Evolutionary conservation across 2,797 vertebrate species (phyloP).

Genomic region (Furcifer pardalis): DNA sequence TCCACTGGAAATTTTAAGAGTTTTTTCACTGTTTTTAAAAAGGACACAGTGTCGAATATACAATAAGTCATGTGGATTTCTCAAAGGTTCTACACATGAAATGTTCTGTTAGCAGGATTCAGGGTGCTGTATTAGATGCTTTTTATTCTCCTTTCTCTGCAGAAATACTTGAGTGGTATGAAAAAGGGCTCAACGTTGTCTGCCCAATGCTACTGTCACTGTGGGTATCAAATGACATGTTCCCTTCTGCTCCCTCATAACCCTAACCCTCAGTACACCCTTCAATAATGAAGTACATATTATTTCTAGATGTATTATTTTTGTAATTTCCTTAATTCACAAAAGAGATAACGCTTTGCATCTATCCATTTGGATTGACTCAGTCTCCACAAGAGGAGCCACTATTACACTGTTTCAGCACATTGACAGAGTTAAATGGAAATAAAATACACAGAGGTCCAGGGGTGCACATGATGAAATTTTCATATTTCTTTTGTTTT

Average conservation of each 20-base stretch:
- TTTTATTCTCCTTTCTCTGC: not conserved
- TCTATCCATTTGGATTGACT: not conserved
- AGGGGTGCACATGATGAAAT: too few species aligned
- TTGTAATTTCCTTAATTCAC: not conserved
- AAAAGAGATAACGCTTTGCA: not conserved
- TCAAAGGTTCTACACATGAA: not conserved
- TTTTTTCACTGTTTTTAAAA: conserved; percentile 45
- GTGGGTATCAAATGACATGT: not conserved
- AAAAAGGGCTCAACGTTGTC: not conserved
- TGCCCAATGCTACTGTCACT: not conserved
- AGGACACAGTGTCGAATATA: conserved; percentile 52
- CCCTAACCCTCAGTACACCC: not conserved
- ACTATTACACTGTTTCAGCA: too few species aligned
- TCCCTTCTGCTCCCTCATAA: too few species aligned
- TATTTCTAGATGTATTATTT: not conserved
- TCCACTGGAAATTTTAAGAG: conserved; percentile 49
- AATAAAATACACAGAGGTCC: too few species aligned
- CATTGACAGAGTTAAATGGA: not conserved
- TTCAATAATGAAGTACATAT: not conserved
- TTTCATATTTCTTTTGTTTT: too few species aligned
- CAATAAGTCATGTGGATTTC: conserved; percentile 37
- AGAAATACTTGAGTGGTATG: too few species aligned
- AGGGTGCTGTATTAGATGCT: not conserved
- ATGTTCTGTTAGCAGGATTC: not conserved
- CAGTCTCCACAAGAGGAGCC: not conserved